Conservation (phyloP, 2,888 invertebrate species). For the Eupithecia tripunctaria region DNA sequence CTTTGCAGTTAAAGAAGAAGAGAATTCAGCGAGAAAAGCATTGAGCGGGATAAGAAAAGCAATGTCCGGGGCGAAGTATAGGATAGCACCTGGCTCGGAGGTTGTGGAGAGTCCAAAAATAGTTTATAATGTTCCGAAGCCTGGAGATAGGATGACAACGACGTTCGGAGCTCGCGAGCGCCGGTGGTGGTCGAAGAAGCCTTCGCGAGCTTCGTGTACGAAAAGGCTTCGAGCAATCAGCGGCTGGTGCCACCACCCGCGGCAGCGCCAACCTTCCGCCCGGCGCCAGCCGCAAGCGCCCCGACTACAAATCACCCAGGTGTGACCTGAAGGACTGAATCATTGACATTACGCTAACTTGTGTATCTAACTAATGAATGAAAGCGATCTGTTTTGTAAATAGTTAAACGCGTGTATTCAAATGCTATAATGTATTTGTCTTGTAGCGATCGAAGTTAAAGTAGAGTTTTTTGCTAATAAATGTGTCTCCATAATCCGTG, state of each 20-base stretch:
- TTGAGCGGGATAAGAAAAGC: constrained; percentile 71
- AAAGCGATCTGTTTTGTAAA: constrained; percentile 31
- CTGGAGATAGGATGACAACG: constrained; percentile 76
- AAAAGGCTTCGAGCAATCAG: constrained; percentile 62
- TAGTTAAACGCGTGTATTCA: constrained; percentile 27
- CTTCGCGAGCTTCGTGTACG: constrained; percentile 63
- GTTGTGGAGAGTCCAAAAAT: constrained; percentile 76
- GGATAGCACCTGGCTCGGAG: constrained; percentile 69
- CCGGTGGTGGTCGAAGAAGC: constrained; percentile 66
- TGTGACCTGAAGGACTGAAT: constrained; percentile 61
- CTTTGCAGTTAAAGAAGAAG: constrained; percentile 63
- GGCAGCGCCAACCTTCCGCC: constrained; percentile 61
- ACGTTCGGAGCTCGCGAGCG: constrained; percentile 73
- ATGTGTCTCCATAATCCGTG: constrained; percentile 78
- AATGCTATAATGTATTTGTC: constrained; percentile 53
- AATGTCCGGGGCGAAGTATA: constrained; percentile 71
- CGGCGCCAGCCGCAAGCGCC: constrained; percentile 66
- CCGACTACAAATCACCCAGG: constrained; percentile 80
- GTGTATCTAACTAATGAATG: constrained; percentile 31
- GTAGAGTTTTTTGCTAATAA: constrained; percentile 79
- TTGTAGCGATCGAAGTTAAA: constrained; percentile 70
- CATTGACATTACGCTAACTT: constrained; percentile 40
- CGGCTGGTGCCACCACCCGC: constrained; percentile 65
- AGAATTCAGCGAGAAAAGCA: constrained; percentile 64
- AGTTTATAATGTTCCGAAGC: constrained; percentile 74